Evolutionary conservation across 1,140 invertebrate genomes (phyloP).

Genomic region (Phortica variegata): DNA sequence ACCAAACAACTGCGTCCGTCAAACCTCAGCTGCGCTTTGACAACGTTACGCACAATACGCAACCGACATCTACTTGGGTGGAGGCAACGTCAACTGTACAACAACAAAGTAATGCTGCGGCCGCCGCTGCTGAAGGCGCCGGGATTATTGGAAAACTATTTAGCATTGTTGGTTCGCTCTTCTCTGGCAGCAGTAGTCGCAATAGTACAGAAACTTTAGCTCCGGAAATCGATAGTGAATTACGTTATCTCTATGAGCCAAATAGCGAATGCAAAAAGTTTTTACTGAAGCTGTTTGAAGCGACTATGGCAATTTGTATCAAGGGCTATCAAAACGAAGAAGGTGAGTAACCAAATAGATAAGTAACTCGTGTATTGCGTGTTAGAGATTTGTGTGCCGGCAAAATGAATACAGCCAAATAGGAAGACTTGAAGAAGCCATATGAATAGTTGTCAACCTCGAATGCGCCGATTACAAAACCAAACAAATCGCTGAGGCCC

Average conservation of each 20-base stretch:
- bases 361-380: too few relatives aligned
- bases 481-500: neutral
- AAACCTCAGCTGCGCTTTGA: neutral
- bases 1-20: neutral
- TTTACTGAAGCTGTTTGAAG: constrained; percentile 46
- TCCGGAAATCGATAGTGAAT: constrained; percentile 34
- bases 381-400: neutral
- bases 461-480: too few relatives aligned
- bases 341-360: constrained; percentile 42
- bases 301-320: constrained; percentile 53
- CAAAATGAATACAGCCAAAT: neutral
- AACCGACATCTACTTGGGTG: neutral
- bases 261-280: constrained; percentile 50
- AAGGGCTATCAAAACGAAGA: constrained; percentile 52
- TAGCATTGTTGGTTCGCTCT: constrained; percentile 43
- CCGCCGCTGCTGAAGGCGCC: constrained; percentile 7
- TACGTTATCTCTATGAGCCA: constrained; percentile 34
- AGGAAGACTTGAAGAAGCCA: too few relatives aligned
- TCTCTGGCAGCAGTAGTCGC: constrained; percentile 16
- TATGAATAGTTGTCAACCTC: too few relatives aligned
- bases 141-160: constrained; percentile 41
- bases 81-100: neutral
- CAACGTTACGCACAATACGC: too few relatives aligned
- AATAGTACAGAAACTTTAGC: neutral
- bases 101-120: constrained; percentile 14